Evolutionary conservation across 1,140 invertebrate species (phyloP).

Genomic region (Pseudomyrmex flavicornis): DNA sequence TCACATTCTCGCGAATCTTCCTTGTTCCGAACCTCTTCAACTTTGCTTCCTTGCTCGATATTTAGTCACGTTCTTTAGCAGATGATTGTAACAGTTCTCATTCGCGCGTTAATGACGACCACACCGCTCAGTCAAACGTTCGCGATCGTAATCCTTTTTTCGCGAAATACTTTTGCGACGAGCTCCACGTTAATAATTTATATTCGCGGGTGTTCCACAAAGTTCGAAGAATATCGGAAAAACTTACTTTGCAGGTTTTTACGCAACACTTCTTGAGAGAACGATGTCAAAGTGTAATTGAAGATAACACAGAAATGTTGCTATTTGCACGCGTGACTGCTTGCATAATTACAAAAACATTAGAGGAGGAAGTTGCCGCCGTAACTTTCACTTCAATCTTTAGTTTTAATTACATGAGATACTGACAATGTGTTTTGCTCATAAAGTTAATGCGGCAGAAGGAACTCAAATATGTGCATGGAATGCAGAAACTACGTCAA

Average conservation of each 20-base stretch:
- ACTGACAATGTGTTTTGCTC: neutral
- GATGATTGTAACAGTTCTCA: neutral
- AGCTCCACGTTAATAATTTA: neutral
- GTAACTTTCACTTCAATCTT: neutral
- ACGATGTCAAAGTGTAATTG: neutral
- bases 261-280: neutral
- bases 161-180: neutral
- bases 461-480: neutral
- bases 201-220: neutral
- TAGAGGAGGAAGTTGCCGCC: neutral
- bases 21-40: constrained; percentile 23
- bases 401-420: neutral
- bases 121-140: neutral
- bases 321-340: neutral
- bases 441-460: constrained; percentile 21
- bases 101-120: constrained; percentile 1
- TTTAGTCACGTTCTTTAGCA: constrained; percentile 69
- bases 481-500: constrained; percentile 6
- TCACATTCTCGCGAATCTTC: constrained; percentile 65
- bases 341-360: neutral
- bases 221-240: neutral
- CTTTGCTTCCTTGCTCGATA: constrained; percentile 67
- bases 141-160: neutral
- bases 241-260: neutral
- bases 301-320: neutral